Conservation (phyloP, 37 sponge, comb jelly and placozoan genomes). For the Cliona cf. orientalis region DNA sequence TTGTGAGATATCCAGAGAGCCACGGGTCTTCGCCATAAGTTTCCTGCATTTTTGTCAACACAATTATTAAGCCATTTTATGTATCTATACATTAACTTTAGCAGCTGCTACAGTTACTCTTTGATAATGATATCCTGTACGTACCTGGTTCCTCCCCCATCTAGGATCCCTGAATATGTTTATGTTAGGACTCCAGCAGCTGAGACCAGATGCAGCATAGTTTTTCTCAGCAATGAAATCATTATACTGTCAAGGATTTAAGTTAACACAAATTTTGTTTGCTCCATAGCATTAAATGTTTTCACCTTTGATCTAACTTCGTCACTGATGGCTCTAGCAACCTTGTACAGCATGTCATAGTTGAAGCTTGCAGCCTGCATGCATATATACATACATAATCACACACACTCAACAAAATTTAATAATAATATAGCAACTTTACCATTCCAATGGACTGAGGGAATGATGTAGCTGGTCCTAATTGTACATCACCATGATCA, state of each 20-base stretch:
- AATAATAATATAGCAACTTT: neutral
- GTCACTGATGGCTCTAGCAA: constrained; percentile 52
- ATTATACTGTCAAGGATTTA: constrained; percentile 38
- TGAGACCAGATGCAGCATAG: constrained; percentile 67
- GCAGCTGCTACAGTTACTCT: neutral
- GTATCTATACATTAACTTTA: neutral
- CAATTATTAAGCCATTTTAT: no score
- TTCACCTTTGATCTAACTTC: constrained; percentile 72
- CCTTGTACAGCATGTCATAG: constrained; percentile 44
- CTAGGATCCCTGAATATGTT: constrained; percentile 67
- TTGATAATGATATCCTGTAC: no score
- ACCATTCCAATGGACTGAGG: constrained; percentile 61
- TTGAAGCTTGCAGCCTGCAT: constrained; percentile 65
- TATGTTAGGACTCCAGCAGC: constrained; percentile 69
- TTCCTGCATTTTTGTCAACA: no score
- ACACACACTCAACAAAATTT: neutral
- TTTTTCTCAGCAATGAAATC: constrained; percentile 13
- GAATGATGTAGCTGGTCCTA: constrained; percentile 65
- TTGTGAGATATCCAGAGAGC: constrained; percentile 33
- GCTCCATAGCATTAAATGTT: neutral
- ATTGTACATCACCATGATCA: constrained; percentile 46
- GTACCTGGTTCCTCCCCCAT: constrained; percentile 72
- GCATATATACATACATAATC: neutral
- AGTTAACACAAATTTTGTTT: neutral
- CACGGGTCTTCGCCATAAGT: constrained; percentile 63